phyloP scores from a whole-genome alignment of 2,888 invertebrate genomes.

The Thecophora atra region DNA sequence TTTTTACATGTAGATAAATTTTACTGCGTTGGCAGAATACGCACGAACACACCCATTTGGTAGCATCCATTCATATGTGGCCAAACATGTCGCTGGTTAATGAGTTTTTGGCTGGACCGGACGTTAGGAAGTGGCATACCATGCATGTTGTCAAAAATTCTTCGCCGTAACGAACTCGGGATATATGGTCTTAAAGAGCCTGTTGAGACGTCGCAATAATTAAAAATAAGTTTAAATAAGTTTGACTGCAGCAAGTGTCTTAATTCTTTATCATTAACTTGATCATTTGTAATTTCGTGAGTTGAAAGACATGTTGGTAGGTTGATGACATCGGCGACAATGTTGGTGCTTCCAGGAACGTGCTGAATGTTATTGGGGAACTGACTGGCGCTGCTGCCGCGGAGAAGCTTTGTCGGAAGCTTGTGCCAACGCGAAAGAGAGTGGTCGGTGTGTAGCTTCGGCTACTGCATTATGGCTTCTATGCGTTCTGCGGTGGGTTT shows the following conservation, averaged over 20 bases:
- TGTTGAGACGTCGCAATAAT: slow-evolving; percentile 26
- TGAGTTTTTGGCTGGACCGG: slow-evolving; percentile 34
- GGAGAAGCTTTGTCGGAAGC: slow-evolving; percentile 40
- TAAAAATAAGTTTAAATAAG: slow-evolving; percentile 27
- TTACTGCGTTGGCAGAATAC: slow-evolving; percentile 37
- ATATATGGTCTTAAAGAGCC: slow-evolving; percentile 37
- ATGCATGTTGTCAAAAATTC: slow-evolving; percentile 35
- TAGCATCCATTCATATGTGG: slow-evolving; percentile 40
- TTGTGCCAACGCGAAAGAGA: slow-evolving; percentile 39
- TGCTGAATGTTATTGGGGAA: slow-evolving; percentile 40
- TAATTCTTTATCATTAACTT: no score
- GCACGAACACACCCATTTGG: slow-evolving; percentile 31
- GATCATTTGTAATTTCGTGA: no score
- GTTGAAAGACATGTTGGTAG: no score
- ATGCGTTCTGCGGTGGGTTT: slow-evolving; percentile 37
- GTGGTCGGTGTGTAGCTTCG: slow-evolving; percentile 37
- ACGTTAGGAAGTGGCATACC: slow-evolving; percentile 34
- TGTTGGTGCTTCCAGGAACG: slow-evolving; percentile 36
- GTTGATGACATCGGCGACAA: slow-evolving; percentile 42
- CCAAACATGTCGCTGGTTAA: slow-evolving; percentile 39
- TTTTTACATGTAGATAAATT: slow-evolving; percentile 6
- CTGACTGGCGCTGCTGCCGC: slow-evolving; percentile 38
- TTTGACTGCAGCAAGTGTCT: slow-evolving; percentile 7
- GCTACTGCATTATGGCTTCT: slow-evolving; percentile 33
- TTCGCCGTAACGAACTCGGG: slow-evolving; percentile 16